Conservation (phyloP, 2,113 vertebrate genomes). For the Scatophagus argus region DNA sequence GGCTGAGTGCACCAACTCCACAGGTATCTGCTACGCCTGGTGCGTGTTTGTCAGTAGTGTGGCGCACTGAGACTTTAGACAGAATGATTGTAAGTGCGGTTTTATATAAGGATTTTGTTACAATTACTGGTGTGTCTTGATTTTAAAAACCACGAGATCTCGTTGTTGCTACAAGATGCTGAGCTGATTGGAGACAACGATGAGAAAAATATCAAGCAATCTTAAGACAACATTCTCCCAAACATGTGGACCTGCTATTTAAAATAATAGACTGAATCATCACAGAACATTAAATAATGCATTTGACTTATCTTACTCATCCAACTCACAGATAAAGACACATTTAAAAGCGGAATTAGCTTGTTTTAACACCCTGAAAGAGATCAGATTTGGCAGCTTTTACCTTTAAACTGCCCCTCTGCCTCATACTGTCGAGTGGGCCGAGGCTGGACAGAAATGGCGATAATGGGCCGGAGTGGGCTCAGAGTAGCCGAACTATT, state of each 20-base stretch:
- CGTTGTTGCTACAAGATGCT: not conserved
- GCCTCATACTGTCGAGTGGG: slow-evolving; percentile 25
- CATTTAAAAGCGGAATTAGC: not conserved
- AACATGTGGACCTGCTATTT: not conserved
- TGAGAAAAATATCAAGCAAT: not conserved
- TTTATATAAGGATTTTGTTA: not conserved
- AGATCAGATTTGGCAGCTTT: not conserved
- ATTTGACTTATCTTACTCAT: not conserved
- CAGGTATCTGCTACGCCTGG: slow-evolving; percentile 43
- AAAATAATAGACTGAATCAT: not conserved
- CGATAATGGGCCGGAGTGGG: slow-evolving; percentile 55
- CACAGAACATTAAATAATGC: not conserved
- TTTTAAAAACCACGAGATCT: not conserved
- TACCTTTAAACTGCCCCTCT: not conserved
- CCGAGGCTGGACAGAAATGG: slow-evolving; percentile 61
- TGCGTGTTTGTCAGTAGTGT: not conserved
- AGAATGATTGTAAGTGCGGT: too few species aligned
- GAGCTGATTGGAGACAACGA: not conserved
- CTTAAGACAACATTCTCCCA: not conserved
- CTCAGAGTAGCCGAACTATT: slow-evolving; percentile 61
- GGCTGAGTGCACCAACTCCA: slow-evolving; percentile 32
- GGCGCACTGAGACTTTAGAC: not conserved
- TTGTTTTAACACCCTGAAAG: not conserved
- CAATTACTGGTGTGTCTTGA: not conserved
- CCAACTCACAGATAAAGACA: not conserved